A percentile compares a stretch with the other conserved stretches of the same genome.
Conservation (phyloP, 2,888 invertebrate genomes). For the Tillus elongatus region DNA sequence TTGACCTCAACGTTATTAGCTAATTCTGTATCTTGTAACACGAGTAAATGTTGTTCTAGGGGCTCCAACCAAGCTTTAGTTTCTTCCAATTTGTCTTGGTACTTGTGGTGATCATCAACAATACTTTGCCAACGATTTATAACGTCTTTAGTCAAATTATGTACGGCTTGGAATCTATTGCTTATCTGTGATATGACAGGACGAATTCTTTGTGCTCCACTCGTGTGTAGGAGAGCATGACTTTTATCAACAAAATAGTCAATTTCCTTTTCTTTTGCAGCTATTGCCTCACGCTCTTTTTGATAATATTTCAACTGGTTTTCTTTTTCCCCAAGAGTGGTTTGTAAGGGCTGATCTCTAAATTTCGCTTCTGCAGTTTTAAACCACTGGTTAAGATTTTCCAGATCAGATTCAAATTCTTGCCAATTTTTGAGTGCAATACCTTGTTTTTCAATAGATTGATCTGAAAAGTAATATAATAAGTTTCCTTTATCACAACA, state of each 20-base stretch:
- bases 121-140: constrained; percentile 75
- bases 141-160: constrained; percentile 74
- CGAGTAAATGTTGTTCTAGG: constrained; percentile 61
- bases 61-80: constrained; percentile 70
- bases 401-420: constrained; percentile 74
- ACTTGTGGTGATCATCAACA: constrained; percentile 74
- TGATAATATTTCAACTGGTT: constrained; percentile 62
- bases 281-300: constrained; percentile 65
- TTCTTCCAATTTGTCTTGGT: constrained; percentile 64
- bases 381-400: constrained; percentile 78
- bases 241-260: constrained; percentile 84
- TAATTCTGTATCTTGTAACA: constrained; percentile 53
- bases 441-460: constrained; percentile 64
- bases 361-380: constrained; percentile 74
- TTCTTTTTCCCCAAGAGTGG: constrained; percentile 72
- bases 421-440: constrained; percentile 74
- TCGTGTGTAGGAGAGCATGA: constrained; percentile 74
- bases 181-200: constrained; percentile 84
- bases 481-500: background rate
- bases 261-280: constrained; percentile 73
- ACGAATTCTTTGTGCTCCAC: constrained; percentile 77
- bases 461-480: constrained; percentile 36
- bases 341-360: constrained; percentile 76
- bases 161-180: constrained; percentile 73
- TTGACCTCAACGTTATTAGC: constrained; percentile 55